phyloP scores from a whole-genome alignment of 1,140 invertebrate species.

The Dendrolimus kikuchii region DNA sequence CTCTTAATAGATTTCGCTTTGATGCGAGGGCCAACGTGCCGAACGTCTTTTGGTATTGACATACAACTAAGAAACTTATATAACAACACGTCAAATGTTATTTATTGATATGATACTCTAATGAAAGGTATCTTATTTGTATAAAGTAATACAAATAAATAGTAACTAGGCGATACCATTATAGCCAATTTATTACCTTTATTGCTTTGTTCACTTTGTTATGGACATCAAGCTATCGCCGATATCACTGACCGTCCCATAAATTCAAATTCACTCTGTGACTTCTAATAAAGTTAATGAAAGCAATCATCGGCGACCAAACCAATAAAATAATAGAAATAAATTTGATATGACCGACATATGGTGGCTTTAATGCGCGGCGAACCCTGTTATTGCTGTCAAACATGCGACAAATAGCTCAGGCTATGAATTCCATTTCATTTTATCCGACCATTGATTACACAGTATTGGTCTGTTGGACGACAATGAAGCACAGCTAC shows the following conservation, averaged over 20 bases:
- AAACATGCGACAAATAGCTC: conserved; percentile 70
- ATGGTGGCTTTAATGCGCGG: conserved; percentile 61
- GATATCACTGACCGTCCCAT: conserved; percentile 49
- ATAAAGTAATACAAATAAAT: conserved; percentile 6
- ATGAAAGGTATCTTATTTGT: background rate
- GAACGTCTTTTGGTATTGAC: conserved; percentile 21
- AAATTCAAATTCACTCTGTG: conserved; percentile 66
- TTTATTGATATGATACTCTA: too few relatives aligned
- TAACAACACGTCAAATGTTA: background rate
- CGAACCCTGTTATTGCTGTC: conserved; percentile 69
- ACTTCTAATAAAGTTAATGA: conserved; percentile 70
- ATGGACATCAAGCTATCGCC: conserved; percentile 64
- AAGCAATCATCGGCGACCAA: conserved; percentile 59
- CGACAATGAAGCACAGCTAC: conserved; percentile 60
- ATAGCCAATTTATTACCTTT: conserved; percentile 59
- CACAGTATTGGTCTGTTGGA: conserved; percentile 62
- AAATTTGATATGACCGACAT: conserved; percentile 72
- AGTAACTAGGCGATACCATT: conserved; percentile 16
- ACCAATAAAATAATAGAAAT: conserved; percentile 72
- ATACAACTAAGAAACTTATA: conserved; percentile 1
- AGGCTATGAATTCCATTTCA: conserved; percentile 50
- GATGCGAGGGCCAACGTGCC: conserved; percentile 6
- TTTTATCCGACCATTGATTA: conserved; percentile 64
- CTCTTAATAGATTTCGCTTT: conserved; percentile 49
- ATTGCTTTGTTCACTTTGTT: conserved; percentile 63